These are phyloP conservation scores for Pseudomugil gertrudae DNA, from an alignment of 2,797 vertebrate genomes.

Conservation along the genomic window DNA sequence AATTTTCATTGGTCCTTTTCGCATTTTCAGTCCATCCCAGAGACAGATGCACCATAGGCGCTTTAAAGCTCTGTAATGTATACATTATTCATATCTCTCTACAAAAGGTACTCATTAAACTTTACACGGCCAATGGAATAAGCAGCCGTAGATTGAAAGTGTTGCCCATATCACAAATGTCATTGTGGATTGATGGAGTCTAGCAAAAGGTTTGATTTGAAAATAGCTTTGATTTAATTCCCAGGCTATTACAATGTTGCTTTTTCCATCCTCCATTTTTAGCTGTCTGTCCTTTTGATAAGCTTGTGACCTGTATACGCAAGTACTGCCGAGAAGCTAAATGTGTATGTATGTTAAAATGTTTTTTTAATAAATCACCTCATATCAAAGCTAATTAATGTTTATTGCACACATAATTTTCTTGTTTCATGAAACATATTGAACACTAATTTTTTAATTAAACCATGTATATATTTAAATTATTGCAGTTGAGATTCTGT, in stretches of 20 bases:
- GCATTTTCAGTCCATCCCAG: constrained; percentile 67
- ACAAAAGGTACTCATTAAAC: constrained; percentile 87
- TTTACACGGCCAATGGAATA: constrained; percentile 78
- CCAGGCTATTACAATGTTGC: constrained; percentile 65
- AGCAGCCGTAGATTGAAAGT: constrained; percentile 79
- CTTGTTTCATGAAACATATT: background rate
- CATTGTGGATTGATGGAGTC: constrained; percentile 73
- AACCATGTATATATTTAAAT: background rate
- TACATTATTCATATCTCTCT: constrained; percentile 86
- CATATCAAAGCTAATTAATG: background rate
- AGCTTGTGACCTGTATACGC: constrained; percentile 17
- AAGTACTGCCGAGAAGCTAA: constrained; percentile 3
- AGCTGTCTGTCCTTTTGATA: constrained; percentile 32
- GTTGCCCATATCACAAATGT: constrained; percentile 79
- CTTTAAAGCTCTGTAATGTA: constrained; percentile 82
- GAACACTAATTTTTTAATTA: background rate
- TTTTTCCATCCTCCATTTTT: constrained; percentile 25
- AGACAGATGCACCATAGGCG: constrained; percentile 79
- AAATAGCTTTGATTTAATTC: constrained; percentile 76
- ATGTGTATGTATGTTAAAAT: background rate
- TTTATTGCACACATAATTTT: background rate
- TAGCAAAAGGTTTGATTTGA: constrained; percentile 73
- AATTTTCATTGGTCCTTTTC: constrained; percentile 75
- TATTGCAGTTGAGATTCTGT: background rate
- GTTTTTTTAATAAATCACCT: background rate